Conservation (phyloP, 2,888 invertebrate genomes). For the Noctuana brunneofusca region DNA sequence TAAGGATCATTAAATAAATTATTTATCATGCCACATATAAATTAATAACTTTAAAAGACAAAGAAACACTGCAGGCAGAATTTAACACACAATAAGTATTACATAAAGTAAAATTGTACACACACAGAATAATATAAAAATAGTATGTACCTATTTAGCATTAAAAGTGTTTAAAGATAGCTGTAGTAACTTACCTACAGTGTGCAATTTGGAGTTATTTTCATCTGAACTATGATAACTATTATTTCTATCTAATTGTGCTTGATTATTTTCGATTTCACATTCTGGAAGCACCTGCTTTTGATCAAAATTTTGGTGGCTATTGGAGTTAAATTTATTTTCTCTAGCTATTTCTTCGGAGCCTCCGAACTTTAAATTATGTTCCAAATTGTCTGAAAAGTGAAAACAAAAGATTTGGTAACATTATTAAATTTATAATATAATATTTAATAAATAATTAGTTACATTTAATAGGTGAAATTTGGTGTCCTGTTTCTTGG, state of each 20-base stretch:
- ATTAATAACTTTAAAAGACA: not conserved
- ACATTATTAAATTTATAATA: not conserved
- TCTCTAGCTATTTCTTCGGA: not conserved
- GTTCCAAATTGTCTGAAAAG: conserved; percentile 17
- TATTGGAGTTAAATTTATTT: conserved; percentile 12
- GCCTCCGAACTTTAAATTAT: not conserved
- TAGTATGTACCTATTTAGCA: not conserved
- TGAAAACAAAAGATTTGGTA: conserved; percentile 8
- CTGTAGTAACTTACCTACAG: not conserved
- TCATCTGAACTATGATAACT: conserved; percentile 45
- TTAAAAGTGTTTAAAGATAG: too few relatives aligned
- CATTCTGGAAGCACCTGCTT: conserved; percentile 64
- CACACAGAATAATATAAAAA: too few relatives aligned
- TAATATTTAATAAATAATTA: too few relatives aligned
- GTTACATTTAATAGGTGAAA: too few relatives aligned
- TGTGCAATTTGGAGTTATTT: conserved; percentile 8
- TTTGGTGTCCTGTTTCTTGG: too few relatives aligned
- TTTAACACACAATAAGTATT: too few relatives aligned
- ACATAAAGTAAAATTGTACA: too few relatives aligned
- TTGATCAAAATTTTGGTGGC: conserved; percentile 4
- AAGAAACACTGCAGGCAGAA: too few relatives aligned
- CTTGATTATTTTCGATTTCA: conserved; percentile 65
- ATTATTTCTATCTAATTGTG: conserved; percentile 66
- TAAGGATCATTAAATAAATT: not conserved
- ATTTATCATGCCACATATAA: not conserved